These are phyloP conservation scores for Percopsis omiscomaycus DNA, from an alignment of 2,797 vertebrate genomes.

Conservation along the genomic window DNA sequence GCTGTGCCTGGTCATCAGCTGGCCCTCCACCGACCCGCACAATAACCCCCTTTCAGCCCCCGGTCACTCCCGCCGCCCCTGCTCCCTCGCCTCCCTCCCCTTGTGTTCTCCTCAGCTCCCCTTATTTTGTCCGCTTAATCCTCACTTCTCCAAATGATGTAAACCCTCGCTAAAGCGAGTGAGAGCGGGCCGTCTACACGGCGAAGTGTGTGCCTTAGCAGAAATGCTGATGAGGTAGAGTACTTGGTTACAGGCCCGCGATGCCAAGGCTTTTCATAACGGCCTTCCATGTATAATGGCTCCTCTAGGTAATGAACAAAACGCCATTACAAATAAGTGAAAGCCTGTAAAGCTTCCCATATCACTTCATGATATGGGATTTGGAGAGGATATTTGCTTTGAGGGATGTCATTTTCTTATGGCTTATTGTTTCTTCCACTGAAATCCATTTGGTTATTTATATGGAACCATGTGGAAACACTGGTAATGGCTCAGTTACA, in stretches of 20 bases:
- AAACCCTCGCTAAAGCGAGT: slow-evolving; percentile 52
- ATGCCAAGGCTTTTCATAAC: slow-evolving; percentile 58
- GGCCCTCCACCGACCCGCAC: slow-evolving; percentile 51
- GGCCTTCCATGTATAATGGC: slow-evolving; percentile 54
- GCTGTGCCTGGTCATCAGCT: slow-evolving; percentile 48
- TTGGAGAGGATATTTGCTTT: slow-evolving; percentile 42
- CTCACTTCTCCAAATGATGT: slow-evolving; percentile 37
- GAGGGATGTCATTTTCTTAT: slow-evolving; percentile 28
- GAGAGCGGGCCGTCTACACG: slow-evolving; percentile 37
- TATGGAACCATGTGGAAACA: no score
- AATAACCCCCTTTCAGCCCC: slow-evolving; percentile 70
- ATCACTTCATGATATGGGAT: slow-evolving; percentile 18
- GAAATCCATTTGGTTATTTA: slow-evolving; percentile 40
- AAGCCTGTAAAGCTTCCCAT: slow-evolving; percentile 52
- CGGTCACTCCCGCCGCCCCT: slow-evolving; percentile 60
- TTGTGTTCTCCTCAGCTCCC: slow-evolving; percentile 27
- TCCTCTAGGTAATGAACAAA: slow-evolving; percentile 64
- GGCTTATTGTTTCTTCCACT: slow-evolving; percentile 28
- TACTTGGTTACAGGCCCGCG: slow-evolving; percentile 52
- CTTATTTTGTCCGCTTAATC: slow-evolving; percentile 48
- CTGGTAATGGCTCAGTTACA: no score
- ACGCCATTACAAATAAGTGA: slow-evolving; percentile 59
- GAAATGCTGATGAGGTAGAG: slow-evolving; percentile 70
- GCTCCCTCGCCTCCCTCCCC: background rate
- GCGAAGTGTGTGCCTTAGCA: slow-evolving; percentile 65